Percentiles rank a stretch among this genome's conserved stretches.
phyloP scores from a whole-genome alignment of 1,140 invertebrate species.

The Brachionus sp. region DNA sequence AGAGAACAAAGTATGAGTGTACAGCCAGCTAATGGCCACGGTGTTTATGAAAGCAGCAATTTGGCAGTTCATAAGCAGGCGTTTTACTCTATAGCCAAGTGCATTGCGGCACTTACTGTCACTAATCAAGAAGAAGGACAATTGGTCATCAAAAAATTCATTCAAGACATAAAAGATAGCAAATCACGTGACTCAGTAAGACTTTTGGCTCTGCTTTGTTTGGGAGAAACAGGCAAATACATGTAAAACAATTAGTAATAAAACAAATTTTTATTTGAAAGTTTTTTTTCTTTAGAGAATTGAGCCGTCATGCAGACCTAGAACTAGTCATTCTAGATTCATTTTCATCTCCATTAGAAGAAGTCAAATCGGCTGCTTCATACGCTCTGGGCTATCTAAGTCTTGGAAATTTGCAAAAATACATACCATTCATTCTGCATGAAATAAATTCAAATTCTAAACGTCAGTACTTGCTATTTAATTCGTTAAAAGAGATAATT shows the following conservation, averaged over 20 bases:
- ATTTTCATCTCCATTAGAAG: constrained; percentile 65
- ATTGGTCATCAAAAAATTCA: constrained; percentile 78
- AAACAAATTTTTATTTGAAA: constrained; percentile 45
- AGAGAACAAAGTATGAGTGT: constrained; percentile 50
- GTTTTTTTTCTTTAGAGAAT: constrained; percentile 67
- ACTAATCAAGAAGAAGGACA: constrained; percentile 67
- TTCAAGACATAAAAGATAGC: constrained; percentile 72
- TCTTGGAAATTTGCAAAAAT: constrained; percentile 86
- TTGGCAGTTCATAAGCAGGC: constrained; percentile 51
- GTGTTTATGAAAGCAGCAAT: not conserved
- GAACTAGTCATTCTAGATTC: constrained; percentile 61
- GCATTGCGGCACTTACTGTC: constrained; percentile 83
- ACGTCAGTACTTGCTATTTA: constrained; percentile 87
- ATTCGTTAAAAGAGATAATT: constrained; percentile 89
- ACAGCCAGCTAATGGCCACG: not conserved
- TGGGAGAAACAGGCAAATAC: constrained; percentile 91
- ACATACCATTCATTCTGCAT: constrained; percentile 85
- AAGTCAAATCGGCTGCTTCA: constrained; percentile 85
- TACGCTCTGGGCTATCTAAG: constrained; percentile 91
- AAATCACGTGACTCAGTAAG: constrained; percentile 69
- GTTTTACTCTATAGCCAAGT: constrained; percentile 75
- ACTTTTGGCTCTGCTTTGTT: constrained; percentile 83
- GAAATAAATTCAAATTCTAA: constrained; percentile 90
- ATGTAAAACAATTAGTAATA: constrained; percentile 68
- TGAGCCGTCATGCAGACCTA: constrained; percentile 69